These are phyloP conservation scores for Diabrotica virgifera DNA, from an alignment of 1,140 invertebrate species.

Conservation along the genomic window DNA sequence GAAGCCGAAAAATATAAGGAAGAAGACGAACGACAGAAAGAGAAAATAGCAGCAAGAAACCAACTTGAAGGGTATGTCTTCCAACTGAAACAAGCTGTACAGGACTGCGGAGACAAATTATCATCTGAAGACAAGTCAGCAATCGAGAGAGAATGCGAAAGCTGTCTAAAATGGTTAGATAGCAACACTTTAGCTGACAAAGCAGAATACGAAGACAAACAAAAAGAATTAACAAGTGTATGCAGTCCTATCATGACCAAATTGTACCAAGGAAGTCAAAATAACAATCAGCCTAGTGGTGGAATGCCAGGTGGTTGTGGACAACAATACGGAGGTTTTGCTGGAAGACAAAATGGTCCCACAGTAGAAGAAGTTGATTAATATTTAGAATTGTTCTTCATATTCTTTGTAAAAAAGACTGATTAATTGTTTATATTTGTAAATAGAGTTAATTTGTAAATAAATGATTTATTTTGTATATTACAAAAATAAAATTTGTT, in stretches of 20 bases:
- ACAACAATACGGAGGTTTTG: conserved; percentile 44
- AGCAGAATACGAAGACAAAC: conserved; percentile 33
- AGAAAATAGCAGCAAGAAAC: conserved; percentile 59
- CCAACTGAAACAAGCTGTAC: conserved; percentile 60
- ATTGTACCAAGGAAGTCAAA: conserved; percentile 41
- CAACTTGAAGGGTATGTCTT: conserved; percentile 70
- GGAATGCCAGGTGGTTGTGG: conserved; percentile 40
- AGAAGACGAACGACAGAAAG: conserved; percentile 66
- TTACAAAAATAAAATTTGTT: conserved; percentile 1
- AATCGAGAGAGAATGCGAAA: conserved; percentile 50
- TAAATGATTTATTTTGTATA: not conserved
- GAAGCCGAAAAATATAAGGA: conserved; percentile 63
- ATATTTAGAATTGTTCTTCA: not conserved
- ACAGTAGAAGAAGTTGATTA: conserved; percentile 60
- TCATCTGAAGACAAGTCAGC: conserved; percentile 44
- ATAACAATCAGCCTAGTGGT: conserved; percentile 59
- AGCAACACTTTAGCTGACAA: conserved; percentile 52
- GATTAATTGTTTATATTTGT: not conserved
- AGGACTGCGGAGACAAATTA: conserved; percentile 53
- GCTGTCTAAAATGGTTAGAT: conserved; percentile 55
- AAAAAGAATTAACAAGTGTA: conserved; percentile 48
- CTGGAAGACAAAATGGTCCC: conserved; percentile 45
- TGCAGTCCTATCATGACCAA: conserved; percentile 52
- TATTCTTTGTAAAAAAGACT: not conserved
- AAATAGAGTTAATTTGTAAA: too few relatives aligned